Percentiles rank a stretch among this genome's conserved stretches.
phyloP scores from a whole-genome alignment of 2,888 invertebrate genomes.

The Trachelus iudaicus region DNA sequence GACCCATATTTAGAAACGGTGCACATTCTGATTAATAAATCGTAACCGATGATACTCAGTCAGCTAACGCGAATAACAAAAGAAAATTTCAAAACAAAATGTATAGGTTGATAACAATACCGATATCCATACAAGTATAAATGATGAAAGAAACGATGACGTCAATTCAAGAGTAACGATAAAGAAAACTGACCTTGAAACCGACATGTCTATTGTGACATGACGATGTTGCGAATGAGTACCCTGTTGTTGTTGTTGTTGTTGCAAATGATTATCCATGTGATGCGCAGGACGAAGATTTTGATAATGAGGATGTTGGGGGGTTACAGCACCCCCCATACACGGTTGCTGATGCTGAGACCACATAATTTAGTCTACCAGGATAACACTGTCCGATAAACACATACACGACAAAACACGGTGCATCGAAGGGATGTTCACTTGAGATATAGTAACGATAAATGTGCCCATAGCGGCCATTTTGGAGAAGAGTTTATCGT shows the following conservation, averaged over 20 bases:
- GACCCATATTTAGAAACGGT: background rate
- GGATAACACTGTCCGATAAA: background rate
- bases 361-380: slow-evolving; percentile 33
- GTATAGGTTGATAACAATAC: background rate
- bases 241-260: slow-evolving; percentile 22
- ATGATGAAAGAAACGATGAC: background rate
- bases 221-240: slow-evolving; percentile 17
- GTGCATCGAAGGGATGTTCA: background rate
- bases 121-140: background rate
- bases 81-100: background rate
- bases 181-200: slow-evolving; percentile 43
- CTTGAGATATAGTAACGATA: background rate
- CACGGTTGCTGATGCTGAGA: slow-evolving; percentile 36
- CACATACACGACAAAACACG: background rate
- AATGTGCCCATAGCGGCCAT: background rate
- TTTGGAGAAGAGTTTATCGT: slow-evolving; percentile 26
- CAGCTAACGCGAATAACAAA: background rate
- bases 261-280: slow-evolving; percentile 25
- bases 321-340: slow-evolving; percentile 22
- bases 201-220: slow-evolving; percentile 38
- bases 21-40: background rate
- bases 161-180: background rate
- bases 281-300: slow-evolving; percentile 27
- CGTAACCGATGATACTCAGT: background rate
- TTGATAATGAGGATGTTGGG: slow-evolving; percentile 36